phyloP scores from a whole-genome alignment of 2,888 invertebrate genomes.

The Habrosyne pyritoides region DNA sequence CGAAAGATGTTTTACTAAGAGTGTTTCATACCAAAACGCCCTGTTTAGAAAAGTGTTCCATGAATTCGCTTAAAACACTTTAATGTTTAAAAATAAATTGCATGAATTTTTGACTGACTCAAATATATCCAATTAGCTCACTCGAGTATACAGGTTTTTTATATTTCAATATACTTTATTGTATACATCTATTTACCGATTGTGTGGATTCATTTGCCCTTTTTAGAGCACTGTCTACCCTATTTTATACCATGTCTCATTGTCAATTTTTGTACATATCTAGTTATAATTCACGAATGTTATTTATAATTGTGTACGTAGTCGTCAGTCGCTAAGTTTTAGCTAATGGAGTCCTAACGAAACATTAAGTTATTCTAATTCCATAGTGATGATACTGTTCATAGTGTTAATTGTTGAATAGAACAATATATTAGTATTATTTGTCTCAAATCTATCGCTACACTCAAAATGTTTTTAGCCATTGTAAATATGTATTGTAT shows the following conservation, averaged over 20 bases:
- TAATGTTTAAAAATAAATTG: not conserved
- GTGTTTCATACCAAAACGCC: conserved; percentile 14
- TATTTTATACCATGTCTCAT: conserved; percentile 12
- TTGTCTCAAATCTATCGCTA: conserved; percentile 17
- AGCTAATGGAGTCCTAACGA: not conserved
- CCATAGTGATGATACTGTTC: not conserved
- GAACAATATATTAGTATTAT: conserved; percentile 5
- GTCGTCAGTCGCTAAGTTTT: not conserved
- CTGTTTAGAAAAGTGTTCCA: too few relatives aligned
- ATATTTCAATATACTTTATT: conserved; percentile 24
- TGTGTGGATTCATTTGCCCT: not conserved
- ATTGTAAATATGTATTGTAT: conserved; percentile 54
- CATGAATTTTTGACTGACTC: conserved; percentile 15
- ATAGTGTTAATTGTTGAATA: not conserved
- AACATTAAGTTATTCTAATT: not conserved
- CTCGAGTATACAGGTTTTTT: conserved; percentile 11
- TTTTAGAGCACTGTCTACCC: not conserved
- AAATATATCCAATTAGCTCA: conserved; percentile 14
- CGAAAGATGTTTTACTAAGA: conserved; percentile 2
- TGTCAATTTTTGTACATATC: conserved; percentile 62
- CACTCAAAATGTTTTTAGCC: conserved; percentile 14
- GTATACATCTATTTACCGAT: conserved; percentile 4
- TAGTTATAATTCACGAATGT: conserved; percentile 35
- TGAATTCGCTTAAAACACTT: not conserved
- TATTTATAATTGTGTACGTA: conserved; percentile 17